phyloP scores from a whole-genome alignment of 1,140 invertebrate species.

The Zaprionus kolodkinae region DNA sequence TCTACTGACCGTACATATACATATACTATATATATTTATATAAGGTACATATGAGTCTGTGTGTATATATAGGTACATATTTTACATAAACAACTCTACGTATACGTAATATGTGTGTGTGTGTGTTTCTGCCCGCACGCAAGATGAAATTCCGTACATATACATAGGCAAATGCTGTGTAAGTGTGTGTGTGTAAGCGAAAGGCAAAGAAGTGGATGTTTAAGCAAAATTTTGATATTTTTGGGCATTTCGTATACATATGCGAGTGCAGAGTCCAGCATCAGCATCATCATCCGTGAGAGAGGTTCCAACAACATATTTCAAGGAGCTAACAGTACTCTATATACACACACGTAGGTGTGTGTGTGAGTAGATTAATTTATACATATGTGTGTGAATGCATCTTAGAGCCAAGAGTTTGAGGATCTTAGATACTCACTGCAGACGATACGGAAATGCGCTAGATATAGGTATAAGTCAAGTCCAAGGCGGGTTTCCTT shows the following conservation, averaged over 20 bases:
- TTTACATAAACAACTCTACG: conserved; percentile 24
- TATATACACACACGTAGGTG: background rate
- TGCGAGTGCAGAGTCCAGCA: conserved; percentile 24
- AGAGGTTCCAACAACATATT: conserved; percentile 9
- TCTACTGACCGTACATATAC: conserved; percentile 10
- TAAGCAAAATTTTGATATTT: conserved; percentile 49
- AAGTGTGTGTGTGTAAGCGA: conserved; percentile 25
- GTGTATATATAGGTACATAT: conserved; percentile 21
- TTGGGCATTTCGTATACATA: conserved; percentile 35
- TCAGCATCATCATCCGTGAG: background rate
- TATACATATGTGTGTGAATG: background rate
- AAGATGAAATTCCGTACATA: conserved; percentile 70
- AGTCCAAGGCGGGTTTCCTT: background rate
- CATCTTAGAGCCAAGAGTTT: background rate
- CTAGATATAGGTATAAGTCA: background rate
- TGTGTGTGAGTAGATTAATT: background rate
- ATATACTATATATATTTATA: conserved; percentile 33
- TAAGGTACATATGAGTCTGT: conserved; percentile 10
- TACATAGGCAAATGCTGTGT: conserved; percentile 67
- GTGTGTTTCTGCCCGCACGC: conserved; percentile 47
- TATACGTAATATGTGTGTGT: conserved; percentile 32
- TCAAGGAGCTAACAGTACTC: background rate
- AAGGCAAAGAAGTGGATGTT: conserved; percentile 46
- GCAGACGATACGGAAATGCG: background rate
- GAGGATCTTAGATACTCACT: background rate